phyloP scores from a whole-genome alignment of 1,140 invertebrate genomes.

The Spodoptera frugiperda region DNA sequence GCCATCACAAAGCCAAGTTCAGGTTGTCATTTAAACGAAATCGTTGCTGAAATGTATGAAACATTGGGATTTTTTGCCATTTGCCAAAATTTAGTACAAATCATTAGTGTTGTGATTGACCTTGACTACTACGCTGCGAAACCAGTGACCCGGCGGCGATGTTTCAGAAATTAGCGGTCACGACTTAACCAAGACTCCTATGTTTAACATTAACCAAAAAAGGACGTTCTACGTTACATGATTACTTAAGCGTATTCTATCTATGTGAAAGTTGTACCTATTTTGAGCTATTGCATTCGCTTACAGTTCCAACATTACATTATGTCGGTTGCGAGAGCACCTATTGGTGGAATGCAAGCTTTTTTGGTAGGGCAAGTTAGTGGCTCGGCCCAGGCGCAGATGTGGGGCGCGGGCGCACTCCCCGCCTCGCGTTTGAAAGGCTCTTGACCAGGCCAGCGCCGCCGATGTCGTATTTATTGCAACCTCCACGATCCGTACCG shows the following conservation, averaged over 20 bases:
- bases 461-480: constrained; percentile 85
- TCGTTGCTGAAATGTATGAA: background rate
- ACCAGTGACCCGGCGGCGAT: constrained; percentile 71
- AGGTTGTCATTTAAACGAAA: constrained; percentile 4
- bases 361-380: constrained; percentile 71
- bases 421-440: constrained; percentile 84
- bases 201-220: constrained; percentile 17
- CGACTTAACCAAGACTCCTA: constrained; percentile 61
- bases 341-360: constrained; percentile 73
- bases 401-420: constrained; percentile 72
- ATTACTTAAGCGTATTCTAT: background rate
- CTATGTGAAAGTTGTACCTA: constrained; percentile 20
- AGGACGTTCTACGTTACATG: background rate
- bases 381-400: constrained; percentile 68
- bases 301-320: constrained; percentile 37
- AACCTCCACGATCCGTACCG: constrained; percentile 84
- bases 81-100: constrained; percentile 76
- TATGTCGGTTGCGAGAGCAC: constrained; percentile 48
- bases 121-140: constrained; percentile 78
- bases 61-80: constrained; percentile 52
- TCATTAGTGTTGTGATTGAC: constrained; percentile 72
- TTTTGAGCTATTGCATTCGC: constrained; percentile 36
- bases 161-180: constrained; percentile 71
- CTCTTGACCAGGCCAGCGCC: constrained; percentile 83
- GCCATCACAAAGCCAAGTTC: background rate